Evolutionary conservation across 1,140 invertebrate species (phyloP).

Genomic region (Bombyx mori): ASM3026992v2 NC_085132.1:10516001-10516500

Average conservation of each 20-base stretch:
- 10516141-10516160: slow-evolving; percentile 45
- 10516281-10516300: not conserved
- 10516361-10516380: too few species aligned
- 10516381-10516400: too few species aligned
- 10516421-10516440: not conserved
- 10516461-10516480: too few species aligned
- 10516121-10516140: slow-evolving; percentile 38
- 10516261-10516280: slow-evolving; percentile 8
- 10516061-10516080: too few species aligned
- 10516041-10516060: too few species aligned
- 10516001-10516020: too few species aligned
- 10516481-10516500: too few species aligned
- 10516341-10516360: too few species aligned
- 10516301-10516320: not conserved
- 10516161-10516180: slow-evolving; percentile 72
- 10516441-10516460: too few species aligned
- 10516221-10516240: slow-evolving; percentile 60
- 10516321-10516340: not conserved
- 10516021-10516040: too few species aligned
- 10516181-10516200: slow-evolving; percentile 70
- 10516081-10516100: too few species aligned
- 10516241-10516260: slow-evolving; percentile 54
- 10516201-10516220: slow-evolving; percentile 64
- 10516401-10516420: too few species aligned
- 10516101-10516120: slow-evolving; percentile 10